Conservation (phyloP, 2,797 vertebrate species). For the Ptychadena robeensis region DNA sequence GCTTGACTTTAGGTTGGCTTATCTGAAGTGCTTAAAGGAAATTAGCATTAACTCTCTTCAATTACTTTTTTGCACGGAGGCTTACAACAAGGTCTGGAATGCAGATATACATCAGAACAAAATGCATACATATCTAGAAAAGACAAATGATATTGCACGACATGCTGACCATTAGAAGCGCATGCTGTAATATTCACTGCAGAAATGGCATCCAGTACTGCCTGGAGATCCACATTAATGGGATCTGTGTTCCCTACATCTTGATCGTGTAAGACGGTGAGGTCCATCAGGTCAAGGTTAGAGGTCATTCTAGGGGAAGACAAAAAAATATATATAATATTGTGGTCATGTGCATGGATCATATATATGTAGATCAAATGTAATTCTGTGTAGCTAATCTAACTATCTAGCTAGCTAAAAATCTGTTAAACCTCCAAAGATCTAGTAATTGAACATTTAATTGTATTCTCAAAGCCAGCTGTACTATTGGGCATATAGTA, state of each 20-base stretch:
- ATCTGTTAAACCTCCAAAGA: too few species aligned
- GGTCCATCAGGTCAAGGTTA: constrained; percentile 71
- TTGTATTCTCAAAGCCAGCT: too few species aligned
- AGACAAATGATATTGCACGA: neutral
- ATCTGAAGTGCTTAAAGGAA: too few species aligned
- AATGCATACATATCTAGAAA: neutral
- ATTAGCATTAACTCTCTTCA: too few species aligned
- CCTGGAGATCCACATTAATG: constrained; percentile 65
- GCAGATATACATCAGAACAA: neutral
- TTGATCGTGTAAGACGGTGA: constrained; percentile 64
- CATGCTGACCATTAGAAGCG: constrained; percentile 29
- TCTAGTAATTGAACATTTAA: too few species aligned
- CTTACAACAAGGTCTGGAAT: neutral
- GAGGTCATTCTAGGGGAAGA: constrained; percentile 71
- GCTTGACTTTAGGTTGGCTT: too few species aligned
- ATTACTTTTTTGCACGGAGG: too few species aligned
- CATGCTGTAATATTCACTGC: constrained; percentile 64
- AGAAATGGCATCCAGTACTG: constrained; percentile 69
- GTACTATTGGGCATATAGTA: too few species aligned
- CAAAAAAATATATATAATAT: neutral
- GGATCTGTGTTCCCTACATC: constrained; percentile 61
- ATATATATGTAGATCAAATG: too few species aligned
- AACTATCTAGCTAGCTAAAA: too few species aligned
- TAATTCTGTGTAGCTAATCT: too few species aligned
- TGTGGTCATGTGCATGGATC: too few species aligned